A percentile compares a stretch with the other conserved stretches of the same genome.
Evolutionary conservation across 2,888 invertebrate genomes (phyloP).

Genomic region (Deroplatys truncata): DNA sequence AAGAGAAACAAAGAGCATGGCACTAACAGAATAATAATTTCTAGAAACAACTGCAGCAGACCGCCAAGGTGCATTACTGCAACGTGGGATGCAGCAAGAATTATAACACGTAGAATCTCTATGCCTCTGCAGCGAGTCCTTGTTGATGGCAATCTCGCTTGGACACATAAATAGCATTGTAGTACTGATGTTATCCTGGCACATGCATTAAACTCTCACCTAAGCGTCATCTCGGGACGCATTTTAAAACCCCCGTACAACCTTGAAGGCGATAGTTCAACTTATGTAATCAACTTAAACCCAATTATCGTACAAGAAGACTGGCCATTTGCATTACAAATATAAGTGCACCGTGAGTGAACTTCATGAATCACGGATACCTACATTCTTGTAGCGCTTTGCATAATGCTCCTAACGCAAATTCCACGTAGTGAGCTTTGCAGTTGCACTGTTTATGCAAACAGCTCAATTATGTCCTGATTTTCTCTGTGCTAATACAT

Average conservation of each 20-base stretch:
- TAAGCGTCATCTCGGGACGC: not conserved
- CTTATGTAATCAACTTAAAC: not conserved
- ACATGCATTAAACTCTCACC: not conserved
- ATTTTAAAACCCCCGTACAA: not conserved
- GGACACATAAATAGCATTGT: not conserved
- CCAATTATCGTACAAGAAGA: not conserved
- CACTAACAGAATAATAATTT: not conserved
- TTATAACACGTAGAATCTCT: not conserved
- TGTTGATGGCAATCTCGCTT: not conserved
- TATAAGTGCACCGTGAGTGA: not conserved
- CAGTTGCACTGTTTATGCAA: too few species aligned
- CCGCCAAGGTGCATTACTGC: not conserved
- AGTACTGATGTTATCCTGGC: not conserved
- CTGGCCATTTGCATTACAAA: not conserved
- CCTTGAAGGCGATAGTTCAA: not conserved
- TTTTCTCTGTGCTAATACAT: too few species aligned
- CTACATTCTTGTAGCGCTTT: not conserved
- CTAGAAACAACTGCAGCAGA: not conserved
- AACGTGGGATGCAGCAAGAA: not conserved
- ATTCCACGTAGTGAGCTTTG: not conserved
- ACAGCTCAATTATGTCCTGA: too few species aligned
- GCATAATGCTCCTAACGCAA: not conserved
- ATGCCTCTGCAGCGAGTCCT: not conserved
- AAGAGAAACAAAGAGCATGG: not conserved
- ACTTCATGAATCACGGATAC: not conserved